A percentile compares a stretch with the other conserved stretches of the same genome.
phyloP scores from a whole-genome alignment of 2,888 invertebrate genomes.

The Zygothrica quintamaculata region DNA sequence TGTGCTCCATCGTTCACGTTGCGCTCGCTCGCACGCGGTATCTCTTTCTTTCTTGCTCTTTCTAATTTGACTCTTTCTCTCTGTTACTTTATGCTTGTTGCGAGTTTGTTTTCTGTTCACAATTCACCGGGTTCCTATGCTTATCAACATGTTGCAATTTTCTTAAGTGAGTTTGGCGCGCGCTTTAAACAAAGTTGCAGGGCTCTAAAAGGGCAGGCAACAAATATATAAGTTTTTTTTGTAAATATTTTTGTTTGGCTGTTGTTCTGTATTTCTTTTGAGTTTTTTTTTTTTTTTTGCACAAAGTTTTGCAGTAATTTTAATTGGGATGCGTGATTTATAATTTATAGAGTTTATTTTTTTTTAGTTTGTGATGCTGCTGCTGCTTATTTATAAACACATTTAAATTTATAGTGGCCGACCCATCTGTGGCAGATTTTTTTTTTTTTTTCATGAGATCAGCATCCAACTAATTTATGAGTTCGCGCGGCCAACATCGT shows the following conservation, averaged over 20 bases:
- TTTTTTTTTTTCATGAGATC: conserved; percentile 71
- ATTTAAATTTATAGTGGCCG: conserved; percentile 69
- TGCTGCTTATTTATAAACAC: conserved; percentile 72
- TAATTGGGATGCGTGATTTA: conserved; percentile 61
- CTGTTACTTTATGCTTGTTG: conserved; percentile 12
- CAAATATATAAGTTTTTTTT: not conserved
- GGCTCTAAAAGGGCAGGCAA: conserved; percentile 24
- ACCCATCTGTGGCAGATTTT: conserved; percentile 54
- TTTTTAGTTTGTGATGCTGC: conserved; percentile 25
- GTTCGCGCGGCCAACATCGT: conserved; percentile 32
- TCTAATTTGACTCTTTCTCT: conserved; percentile 15
- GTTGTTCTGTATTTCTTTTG: conserved; percentile 1
- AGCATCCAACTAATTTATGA: conserved; percentile 64
- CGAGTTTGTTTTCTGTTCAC: conserved; percentile 37
- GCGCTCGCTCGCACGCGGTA: not conserved
- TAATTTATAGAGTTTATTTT: conserved; percentile 52
- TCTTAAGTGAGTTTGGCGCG: conserved; percentile 46
- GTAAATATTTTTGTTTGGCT: conserved; percentile 1
- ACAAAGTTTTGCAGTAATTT: conserved; percentile 21
- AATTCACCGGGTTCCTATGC: conserved; percentile 47
- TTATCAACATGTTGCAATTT: conserved; percentile 56
- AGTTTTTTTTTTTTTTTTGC: conserved; percentile 7
- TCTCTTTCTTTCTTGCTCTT: not conserved
- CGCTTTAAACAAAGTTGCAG: conserved; percentile 46
- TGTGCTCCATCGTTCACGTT: conserved; percentile 28